Conservation (phyloP, 2,888 invertebrate species). For the Synergus laeviventris region DNA sequence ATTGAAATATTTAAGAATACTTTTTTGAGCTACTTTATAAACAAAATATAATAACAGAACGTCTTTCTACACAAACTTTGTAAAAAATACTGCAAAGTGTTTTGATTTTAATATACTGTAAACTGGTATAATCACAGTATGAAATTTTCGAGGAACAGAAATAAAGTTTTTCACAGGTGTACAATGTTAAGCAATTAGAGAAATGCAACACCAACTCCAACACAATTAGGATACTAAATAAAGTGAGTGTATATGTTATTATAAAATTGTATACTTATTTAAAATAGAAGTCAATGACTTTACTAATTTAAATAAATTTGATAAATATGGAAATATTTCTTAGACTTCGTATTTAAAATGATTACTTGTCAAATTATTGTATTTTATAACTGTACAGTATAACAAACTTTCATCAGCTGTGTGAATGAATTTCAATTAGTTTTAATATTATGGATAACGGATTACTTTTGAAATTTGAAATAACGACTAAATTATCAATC, state of each 20-base stretch:
- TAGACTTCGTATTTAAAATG: too few relatives aligned
- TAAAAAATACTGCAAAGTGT: neutral
- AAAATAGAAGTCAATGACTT: too few relatives aligned
- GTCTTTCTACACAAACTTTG: neutral
- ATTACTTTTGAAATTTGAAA: neutral
- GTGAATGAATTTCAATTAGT: neutral
- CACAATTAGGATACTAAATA: neutral
- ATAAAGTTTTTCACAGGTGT: neutral
- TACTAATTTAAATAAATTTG: too few relatives aligned
- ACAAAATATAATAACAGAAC: neutral
- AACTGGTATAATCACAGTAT: neutral
- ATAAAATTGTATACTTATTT: neutral
- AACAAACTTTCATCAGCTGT: neutral
- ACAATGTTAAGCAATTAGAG: slow-evolving; percentile 8
- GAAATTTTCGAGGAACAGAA: neutral
- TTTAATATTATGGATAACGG: neutral
- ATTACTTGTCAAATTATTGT: too few relatives aligned
- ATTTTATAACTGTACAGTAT: too few relatives aligned
- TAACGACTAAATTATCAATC: neutral
- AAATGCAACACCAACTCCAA: slow-evolving; percentile 24
- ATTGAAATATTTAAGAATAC: neutral
- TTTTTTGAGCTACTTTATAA: neutral
- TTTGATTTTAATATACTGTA: neutral
- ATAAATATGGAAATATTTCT: too few relatives aligned
- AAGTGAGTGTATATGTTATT: neutral